phyloP scores from a whole-genome alignment of 2,113 vertebrate genomes.

The Sapayoa aenigma region DNA sequence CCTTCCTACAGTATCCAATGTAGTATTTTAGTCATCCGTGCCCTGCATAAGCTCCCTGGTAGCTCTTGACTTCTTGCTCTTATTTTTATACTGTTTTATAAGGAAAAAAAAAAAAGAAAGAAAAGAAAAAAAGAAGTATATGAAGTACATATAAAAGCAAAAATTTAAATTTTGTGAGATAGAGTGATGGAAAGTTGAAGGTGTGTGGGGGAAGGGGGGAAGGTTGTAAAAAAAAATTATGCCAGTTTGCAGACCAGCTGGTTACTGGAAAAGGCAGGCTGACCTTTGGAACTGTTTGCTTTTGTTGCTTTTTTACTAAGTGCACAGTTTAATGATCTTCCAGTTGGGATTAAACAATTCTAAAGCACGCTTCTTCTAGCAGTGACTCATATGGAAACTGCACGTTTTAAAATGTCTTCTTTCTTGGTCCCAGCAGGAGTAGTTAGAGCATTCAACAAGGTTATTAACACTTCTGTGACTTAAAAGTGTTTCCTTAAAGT shows the following conservation, averaged over 20 bases:
- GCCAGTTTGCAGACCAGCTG: slow-evolving; percentile 78
- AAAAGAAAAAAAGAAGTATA: not conserved
- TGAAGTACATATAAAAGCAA: slow-evolving; percentile 56
- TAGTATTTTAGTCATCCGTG: not conserved
- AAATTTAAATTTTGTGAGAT: slow-evolving; percentile 60
- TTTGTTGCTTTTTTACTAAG: not conserved
- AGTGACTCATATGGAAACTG: not conserved
- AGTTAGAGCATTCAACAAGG: not conserved
- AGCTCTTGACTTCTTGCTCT: slow-evolving; percentile 43
- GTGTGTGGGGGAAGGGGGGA: not conserved
- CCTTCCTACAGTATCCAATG: not conserved
- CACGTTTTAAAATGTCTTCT: not conserved
- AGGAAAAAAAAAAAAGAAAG: not conserved
- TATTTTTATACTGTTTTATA: slow-evolving; percentile 79
- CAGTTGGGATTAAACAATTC: not conserved
- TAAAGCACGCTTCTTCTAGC: not conserved
- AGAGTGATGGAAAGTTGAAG: slow-evolving; percentile 54
- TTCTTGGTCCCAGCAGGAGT: not conserved
- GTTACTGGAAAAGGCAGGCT: slow-evolving; percentile 78
- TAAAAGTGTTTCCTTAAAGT: not conserved
- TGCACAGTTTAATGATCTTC: slow-evolving; percentile 45
- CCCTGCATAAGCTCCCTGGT: not conserved
- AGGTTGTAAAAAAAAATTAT: slow-evolving; percentile 40
- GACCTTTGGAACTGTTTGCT: slow-evolving; percentile 37
- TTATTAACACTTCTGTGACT: not conserved